Evolutionary conservation across 1,140 invertebrate species (phyloP).

Genomic region (roundworm (Caenorhabditis elegans)): WBcel235 BX284605.5:13494501-13495000

Average conservation of each 20-base stretch:
- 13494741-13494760: background rate
- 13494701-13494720: background rate
- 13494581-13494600: no score
- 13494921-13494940: conserved; percentile 36
- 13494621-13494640: no score
- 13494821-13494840: background rate
- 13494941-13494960: conserved; percentile 6
- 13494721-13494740: conserved; percentile 24
- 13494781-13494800: background rate
- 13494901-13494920: conserved; percentile 34
- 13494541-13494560: no score
- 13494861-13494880: conserved; percentile 40
- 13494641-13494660: background rate
- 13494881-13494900: conserved; percentile 34
- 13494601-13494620: no score
- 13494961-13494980: background rate
- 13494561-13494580: no score
- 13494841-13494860: conserved; percentile 26
- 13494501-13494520: no score
- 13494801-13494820: background rate
- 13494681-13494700: background rate
- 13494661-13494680: background rate
- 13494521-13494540: no score
- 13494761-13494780: background rate
- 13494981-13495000: background rate